Conservation (phyloP, 2,797 vertebrate genomes). For the Dallia pectoralis region DNA sequence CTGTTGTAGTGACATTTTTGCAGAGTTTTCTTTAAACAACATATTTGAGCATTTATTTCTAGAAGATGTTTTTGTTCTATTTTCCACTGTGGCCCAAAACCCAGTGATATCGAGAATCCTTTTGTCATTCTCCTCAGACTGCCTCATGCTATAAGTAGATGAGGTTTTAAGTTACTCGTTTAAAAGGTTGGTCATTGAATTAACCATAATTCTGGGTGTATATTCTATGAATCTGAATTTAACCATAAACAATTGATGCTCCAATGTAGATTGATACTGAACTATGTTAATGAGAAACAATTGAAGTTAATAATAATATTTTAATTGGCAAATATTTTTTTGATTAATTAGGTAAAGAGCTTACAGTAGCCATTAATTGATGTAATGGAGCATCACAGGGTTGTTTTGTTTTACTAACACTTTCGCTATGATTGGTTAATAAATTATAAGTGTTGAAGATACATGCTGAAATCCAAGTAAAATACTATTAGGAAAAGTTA, state of each 20-base stretch:
- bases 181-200: too few relatives aligned
- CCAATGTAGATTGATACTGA: background rate
- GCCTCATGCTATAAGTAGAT: too few relatives aligned
- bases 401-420: too few relatives aligned
- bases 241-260: too few relatives aligned
- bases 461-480: conserved; percentile 35
- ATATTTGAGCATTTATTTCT: conserved; percentile 13
- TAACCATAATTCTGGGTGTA: too few relatives aligned
- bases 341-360: conserved; percentile 19
- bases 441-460: conserved; percentile 28
- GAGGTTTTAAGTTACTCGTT: too few relatives aligned
- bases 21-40: conserved; percentile 13
- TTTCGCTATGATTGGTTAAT: conserved; percentile 14
- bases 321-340: conserved; percentile 34
- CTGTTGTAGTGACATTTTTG: conserved; percentile 29
- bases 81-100: too few relatives aligned
- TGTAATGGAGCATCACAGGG: conserved; percentile 11
- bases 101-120: too few relatives aligned
- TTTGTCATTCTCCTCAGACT: too few relatives aligned
- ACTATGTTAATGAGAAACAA: background rate
- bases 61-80: too few relatives aligned
- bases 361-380: background rate
- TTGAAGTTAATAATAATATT: background rate
- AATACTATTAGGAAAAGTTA: conserved; percentile 33
- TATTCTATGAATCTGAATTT: too few relatives aligned